Base-by-base conservation (phyloP, 2,888 invertebrate genomes). In the Parnassius orleans region DNA sequence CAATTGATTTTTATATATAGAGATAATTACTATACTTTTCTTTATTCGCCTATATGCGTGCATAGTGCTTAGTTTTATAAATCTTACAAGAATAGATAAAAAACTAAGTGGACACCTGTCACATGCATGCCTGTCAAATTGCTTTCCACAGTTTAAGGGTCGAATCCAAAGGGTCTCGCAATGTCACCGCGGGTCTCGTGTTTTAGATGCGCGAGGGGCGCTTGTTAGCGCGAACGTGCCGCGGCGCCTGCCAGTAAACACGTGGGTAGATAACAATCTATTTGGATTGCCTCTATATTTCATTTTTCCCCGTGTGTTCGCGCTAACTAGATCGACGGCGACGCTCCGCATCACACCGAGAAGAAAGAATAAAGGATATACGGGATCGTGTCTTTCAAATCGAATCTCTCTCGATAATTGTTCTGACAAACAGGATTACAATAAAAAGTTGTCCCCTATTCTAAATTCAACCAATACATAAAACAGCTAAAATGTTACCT, bases 231-330 rank as follows among this genome's bases (percentile, higher is more conserved):
- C 78, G 90, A 83, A 89, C 90, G 90, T 90, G 90, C 87, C 86
- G 78, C 84, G 80, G 77, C 83, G 82, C 80, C 85, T 84, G 80
- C 85, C 85, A 85, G 90, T 84, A 89, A 90, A 90, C 90, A 90
- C 88, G 89, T 87, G 91, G 88, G 89, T 87, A 87, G 92, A 92
- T 92, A 92, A 91, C 92, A 88, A 92, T 92, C 91, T 90, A 87
- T 88, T 90, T 87, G 90, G 86, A 92, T 92, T 92, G 92, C 88
- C 88, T 87, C 90, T 91, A 90, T 92, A 92, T 91, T 87, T 92
- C 90, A 91, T 92, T 91, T 91, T 90, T 90, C 86, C 87, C 82
- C 80, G 81, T 79, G 83, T 81, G 76, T 78, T 75, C 81, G 80
- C 83, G 84, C 86, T 91, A 92, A 92, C 91, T 92, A 88, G 90